These are phyloP conservation scores for Dromaius novaehollandiae DNA, from an alignment of 2,113 vertebrate genomes.

Conservation along the genomic window DNA sequence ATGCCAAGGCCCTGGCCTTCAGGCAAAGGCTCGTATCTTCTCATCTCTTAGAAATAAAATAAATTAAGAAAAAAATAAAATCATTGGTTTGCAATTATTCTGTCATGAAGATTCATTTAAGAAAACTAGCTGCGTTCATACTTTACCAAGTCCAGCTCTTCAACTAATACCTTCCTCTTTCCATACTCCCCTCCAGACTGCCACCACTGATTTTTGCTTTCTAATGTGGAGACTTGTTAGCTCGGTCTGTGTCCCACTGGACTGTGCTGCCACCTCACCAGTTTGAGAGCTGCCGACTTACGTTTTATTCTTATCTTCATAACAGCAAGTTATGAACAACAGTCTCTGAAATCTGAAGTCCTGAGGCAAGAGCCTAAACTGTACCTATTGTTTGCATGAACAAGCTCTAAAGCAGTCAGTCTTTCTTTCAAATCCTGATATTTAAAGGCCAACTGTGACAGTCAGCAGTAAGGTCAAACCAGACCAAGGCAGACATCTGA, in stretches of 20 bases:
- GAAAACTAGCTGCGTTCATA: background rate
- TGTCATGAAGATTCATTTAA: background rate
- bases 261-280: background rate
- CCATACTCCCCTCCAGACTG: background rate
- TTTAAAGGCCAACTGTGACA: background rate
- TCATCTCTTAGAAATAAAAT: background rate
- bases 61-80: background rate
- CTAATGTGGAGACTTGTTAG: rapidly evolving
- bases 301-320: background rate
- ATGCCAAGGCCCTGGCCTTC: background rate
- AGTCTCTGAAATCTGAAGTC: background rate
- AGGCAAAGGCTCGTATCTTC: background rate
- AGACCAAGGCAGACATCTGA: background rate
- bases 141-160: background rate
- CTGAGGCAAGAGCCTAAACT: background rate
- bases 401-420: background rate
- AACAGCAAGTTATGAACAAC: background rate
- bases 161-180: background rate
- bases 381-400: background rate
- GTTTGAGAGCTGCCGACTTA: background rate
- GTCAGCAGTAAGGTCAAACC: background rate
- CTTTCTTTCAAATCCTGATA: background rate
- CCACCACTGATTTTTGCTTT: background rate
- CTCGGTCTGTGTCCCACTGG: background rate
- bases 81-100: background rate